Evolutionary conservation across 2,113 vertebrate species (phyloP).

Genomic region (Esox niger): DNA sequence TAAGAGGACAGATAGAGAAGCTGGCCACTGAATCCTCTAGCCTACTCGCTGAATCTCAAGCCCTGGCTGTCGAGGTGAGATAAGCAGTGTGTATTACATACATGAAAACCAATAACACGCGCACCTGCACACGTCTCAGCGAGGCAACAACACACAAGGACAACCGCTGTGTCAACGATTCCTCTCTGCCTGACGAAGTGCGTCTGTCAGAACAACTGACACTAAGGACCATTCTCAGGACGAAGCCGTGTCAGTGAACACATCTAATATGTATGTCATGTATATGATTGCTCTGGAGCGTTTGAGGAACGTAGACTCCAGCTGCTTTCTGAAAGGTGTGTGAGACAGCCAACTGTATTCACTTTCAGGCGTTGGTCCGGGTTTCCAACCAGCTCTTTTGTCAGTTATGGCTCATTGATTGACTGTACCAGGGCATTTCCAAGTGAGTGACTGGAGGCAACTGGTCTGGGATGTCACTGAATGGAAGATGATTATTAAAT

Average conservation of each 20-base stretch:
- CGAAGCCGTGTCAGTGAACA: background rate
- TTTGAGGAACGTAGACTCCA: background rate
- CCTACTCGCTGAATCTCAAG: slow-evolving; percentile 15
- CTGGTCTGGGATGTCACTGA: slow-evolving; percentile 14
- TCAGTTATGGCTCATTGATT: slow-evolving; percentile 19
- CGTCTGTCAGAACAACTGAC: slow-evolving; percentile 33
- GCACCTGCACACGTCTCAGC: slow-evolving; percentile 33
- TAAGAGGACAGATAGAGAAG: background rate
- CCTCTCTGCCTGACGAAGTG: slow-evolving; percentile 17
- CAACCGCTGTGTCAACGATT: background rate
- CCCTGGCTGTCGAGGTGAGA: slow-evolving; percentile 37
- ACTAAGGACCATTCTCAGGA: slow-evolving; percentile 2
- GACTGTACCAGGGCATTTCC: slow-evolving; percentile 8
- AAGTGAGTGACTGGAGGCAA: slow-evolving; percentile 1
- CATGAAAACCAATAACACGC: background rate
- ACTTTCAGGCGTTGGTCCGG: background rate
- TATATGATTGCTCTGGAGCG: slow-evolving; percentile 1
- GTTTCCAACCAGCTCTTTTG: slow-evolving; percentile 34
- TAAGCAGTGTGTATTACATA: slow-evolving; percentile 21
- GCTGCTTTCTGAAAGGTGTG: background rate
- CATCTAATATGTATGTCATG: background rate
- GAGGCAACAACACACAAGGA: slow-evolving; percentile 19
- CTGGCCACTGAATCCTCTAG: slow-evolving; percentile 18
- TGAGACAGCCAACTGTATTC: background rate
- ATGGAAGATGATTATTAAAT: slow-evolving; percentile 50